A percentile compares a stretch with the other conserved stretches of the same genome.
Conservation (phyloP, 2,888 invertebrate genomes). For the Macaria notata region DNA sequence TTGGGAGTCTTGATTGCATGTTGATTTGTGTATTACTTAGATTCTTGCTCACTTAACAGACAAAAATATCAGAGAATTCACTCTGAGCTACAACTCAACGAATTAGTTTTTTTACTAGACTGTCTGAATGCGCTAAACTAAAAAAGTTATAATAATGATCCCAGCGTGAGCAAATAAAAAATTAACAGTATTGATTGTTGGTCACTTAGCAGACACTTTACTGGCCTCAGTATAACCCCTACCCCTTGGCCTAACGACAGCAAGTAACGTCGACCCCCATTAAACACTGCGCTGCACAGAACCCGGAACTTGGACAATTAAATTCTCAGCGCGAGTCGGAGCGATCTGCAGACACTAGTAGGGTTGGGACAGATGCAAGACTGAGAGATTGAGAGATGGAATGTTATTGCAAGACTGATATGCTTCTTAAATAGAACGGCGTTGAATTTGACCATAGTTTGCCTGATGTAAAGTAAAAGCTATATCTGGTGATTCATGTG, state of each 20-base stretch:
- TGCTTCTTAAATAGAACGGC: neutral
- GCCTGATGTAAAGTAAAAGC: too few relatives aligned
- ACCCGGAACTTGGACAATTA: constrained; percentile 67
- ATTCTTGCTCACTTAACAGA: too few relatives aligned
- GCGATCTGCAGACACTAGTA: constrained; percentile 48
- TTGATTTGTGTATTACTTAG: too few relatives aligned
- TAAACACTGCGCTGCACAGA: constrained; percentile 62
- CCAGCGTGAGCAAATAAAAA: too few relatives aligned
- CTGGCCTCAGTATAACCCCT: constrained; percentile 9
- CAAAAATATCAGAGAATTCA: too few relatives aligned
- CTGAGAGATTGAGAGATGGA: neutral
- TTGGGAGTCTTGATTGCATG: too few relatives aligned
- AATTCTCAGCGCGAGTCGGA: constrained; percentile 60
- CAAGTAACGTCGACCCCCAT: constrained; percentile 54
- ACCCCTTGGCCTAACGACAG: constrained; percentile 34
- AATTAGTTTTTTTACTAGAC: too few relatives aligned
- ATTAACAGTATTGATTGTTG: too few relatives aligned
- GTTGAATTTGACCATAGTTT: neutral
- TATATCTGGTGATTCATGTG: too few relatives aligned
- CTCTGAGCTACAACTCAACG: too few relatives aligned
- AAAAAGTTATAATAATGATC: too few relatives aligned
- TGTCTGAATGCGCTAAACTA: too few relatives aligned
- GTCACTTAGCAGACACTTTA: neutral
- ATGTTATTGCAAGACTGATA: neutral
- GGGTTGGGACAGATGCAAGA: constrained; percentile 23